Base-by-base conservation (phyloP, 1,140 invertebrate species). In the Drosophila ananassae region DNA sequence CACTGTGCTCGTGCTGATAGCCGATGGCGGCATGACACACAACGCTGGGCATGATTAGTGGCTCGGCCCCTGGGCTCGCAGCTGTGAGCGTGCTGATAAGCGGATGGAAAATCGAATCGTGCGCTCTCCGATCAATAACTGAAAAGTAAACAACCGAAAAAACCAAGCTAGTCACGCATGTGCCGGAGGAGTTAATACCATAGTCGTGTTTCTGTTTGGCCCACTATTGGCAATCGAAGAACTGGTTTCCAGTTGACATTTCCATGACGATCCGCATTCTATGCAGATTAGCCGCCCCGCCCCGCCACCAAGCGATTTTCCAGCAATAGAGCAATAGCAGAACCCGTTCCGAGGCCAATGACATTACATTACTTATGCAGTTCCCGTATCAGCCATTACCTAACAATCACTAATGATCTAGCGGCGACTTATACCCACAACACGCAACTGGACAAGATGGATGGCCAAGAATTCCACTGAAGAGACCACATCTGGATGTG, bases 331-430 rank as follows among this genome's bases (percentile, higher is more conserved):
- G 51, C n/a, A 47, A 22, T 47, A 3, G 44, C 10, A 58, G 73
- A 76, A 76, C 73, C 32, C 55, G 73, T 76, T 75, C 51, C 54
- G 72, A 76, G 73, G 73, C 76, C 59, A 76, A 76, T 68, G 73
- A 76, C 73, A 76, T 22, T 47, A 3, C 9, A 67, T 57, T 67
- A 51, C n/a, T 3, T 34, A 41, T 71, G 60, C 67, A 66, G 37
- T 71, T 74, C 39, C 54, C 56, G 32, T 64, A 41, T 53, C 24
- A 28, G 24, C 25, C 71, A 74, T 73, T 74, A 66, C 41, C 60
- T 53, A 75, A 66, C 69, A 39, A 34, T 52, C 28, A 34, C 51
- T 73, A 75, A 75, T 75, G 71, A 74, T 74, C 46, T 51, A 32
- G 10, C 37, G 25, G 51, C 47, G 41, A 25, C 47, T 46, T 41